phyloP scores from a whole-genome alignment of 2,888 invertebrate species.

The Trimorus sp. region DNA sequence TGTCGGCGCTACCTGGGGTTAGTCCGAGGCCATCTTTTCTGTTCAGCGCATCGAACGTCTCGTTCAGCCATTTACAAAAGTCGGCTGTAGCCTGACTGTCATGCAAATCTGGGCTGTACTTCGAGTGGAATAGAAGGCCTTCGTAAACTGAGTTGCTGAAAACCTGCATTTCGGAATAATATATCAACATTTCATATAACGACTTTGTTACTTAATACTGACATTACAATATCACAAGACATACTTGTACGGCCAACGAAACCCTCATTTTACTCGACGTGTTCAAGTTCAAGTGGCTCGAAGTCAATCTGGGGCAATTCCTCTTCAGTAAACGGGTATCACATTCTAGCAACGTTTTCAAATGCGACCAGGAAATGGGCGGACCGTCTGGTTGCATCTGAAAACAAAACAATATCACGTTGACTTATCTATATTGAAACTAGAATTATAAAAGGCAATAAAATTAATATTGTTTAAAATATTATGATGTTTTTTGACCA shows the following conservation, averaged over 20 bases:
- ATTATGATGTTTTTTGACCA: conserved; percentile 7
- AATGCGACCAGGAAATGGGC: conserved; percentile 17
- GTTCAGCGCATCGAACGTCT: conserved; percentile 21
- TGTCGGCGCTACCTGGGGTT: not conserved
- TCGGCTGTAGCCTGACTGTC: conserved; percentile 10
- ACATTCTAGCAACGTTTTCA: conserved; percentile 12
- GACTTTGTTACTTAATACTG: not conserved
- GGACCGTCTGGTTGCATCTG: conserved; percentile 8
- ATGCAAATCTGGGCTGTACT: not conserved
- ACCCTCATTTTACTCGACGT: conserved; percentile 33
- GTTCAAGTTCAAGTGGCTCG: conserved; percentile 13
- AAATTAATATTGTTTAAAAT: too few species aligned
- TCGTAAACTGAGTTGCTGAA: conserved; percentile 18
- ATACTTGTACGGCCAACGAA: conserved; percentile 23
- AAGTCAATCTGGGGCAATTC: conserved; percentile 23
- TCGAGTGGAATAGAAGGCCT: not conserved
- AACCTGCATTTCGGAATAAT: too few species aligned
- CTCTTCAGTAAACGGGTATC: conserved; percentile 8
- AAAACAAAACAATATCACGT: conserved; percentile 3
- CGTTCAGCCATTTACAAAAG: conserved; percentile 19
- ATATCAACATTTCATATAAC: conserved; percentile 7
- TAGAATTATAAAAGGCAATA: not conserved
- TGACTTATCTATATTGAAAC: not conserved
- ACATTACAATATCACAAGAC: conserved; percentile 1
- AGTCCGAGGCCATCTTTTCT: conserved; percentile 3